Conservation (phyloP, 2,113 vertebrate genomes). For the Scytalopus superciliaris region DNA sequence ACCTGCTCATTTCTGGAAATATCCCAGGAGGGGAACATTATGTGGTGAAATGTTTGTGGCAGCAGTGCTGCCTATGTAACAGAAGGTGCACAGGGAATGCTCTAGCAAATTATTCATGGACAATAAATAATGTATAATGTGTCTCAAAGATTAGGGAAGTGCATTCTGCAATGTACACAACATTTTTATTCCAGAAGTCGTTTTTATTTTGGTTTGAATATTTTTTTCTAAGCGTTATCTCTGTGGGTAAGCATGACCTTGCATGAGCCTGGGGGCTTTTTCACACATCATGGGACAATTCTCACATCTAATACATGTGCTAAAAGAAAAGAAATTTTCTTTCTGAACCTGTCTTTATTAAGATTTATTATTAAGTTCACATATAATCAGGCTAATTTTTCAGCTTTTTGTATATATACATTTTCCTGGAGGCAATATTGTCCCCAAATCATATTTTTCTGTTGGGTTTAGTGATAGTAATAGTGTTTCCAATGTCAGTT, state of each 20-base stretch:
- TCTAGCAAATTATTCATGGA: slow-evolving; percentile 34
- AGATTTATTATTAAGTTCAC: background rate
- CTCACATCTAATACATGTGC: background rate
- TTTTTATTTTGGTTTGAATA: background rate
- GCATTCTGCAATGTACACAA: background rate
- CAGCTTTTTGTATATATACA: background rate
- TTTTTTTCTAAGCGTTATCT: background rate
- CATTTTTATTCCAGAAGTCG: background rate
- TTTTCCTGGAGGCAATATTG: background rate
- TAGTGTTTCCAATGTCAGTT: background rate
- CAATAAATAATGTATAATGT: slow-evolving; percentile 56
- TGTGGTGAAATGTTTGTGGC: background rate
- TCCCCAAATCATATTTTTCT: background rate
- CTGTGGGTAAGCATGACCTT: background rate
- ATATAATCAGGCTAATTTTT: background rate
- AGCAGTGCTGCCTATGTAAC: background rate
- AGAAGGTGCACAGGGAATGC: background rate
- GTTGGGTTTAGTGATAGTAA: background rate
- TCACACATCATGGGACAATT: background rate
- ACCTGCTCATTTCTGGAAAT: background rate
- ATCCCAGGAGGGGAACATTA: background rate
- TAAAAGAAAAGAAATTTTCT: background rate
- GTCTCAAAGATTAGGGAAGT: background rate
- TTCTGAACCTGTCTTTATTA: background rate
- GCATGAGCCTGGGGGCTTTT: background rate